These are phyloP conservation scores for Scolopax bukidnonensis DNA, from an alignment of 2,797 vertebrate genomes.

Conservation along the genomic window DNA sequence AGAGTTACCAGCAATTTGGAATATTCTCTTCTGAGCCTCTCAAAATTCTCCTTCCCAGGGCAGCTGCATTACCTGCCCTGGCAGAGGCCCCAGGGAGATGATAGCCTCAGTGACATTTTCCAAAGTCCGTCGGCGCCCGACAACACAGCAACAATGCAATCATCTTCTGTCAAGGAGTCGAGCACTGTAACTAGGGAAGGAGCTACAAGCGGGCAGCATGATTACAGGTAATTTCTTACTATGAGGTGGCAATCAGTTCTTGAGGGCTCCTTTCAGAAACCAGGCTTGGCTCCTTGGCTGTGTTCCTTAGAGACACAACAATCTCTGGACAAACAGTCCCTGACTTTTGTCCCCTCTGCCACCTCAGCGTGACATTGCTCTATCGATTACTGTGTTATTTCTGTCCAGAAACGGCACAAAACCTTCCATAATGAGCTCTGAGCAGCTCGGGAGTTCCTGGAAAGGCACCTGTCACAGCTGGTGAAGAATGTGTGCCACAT, in stretches of 20 bases:
- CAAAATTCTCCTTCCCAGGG: background rate
- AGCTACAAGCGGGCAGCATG: background rate
- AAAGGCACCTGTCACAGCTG: background rate
- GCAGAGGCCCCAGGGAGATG: background rate
- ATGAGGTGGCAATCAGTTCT: background rate
- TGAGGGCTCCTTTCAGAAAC: background rate
- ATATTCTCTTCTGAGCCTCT: background rate
- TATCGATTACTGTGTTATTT: background rate
- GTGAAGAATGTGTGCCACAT: background rate
- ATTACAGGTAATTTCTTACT: background rate
- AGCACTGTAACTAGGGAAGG: background rate
- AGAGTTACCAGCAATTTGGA: background rate
- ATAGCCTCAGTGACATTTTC: background rate
- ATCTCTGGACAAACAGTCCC: background rate
- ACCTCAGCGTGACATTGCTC: background rate
- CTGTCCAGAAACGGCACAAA: background rate
- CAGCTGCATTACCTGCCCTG: background rate
- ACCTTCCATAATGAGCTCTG: background rate
- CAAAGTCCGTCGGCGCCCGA: fast-evolving
- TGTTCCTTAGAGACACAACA: background rate
- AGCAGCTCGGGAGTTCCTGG: background rate
- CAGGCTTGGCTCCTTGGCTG: background rate
- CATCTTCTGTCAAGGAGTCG: background rate
- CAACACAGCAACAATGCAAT: fast-evolving
- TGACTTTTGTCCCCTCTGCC: background rate